phyloP scores from a whole-genome alignment of 2,113 vertebrate genomes.

The Scomber colias region DNA sequence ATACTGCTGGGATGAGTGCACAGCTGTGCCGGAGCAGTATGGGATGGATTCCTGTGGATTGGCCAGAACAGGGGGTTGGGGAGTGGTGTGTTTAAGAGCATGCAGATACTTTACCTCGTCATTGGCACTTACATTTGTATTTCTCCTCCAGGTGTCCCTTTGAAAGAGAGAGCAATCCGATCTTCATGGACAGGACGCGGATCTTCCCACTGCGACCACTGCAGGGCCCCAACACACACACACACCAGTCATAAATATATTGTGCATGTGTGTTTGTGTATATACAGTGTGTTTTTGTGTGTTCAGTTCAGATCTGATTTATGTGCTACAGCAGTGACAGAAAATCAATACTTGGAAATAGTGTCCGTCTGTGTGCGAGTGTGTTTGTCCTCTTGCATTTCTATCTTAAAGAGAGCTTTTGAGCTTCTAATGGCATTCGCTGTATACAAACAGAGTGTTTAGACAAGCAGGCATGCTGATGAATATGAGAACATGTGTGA shows the following conservation, averaged over 20 bases:
- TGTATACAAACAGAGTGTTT: slow-evolving; percentile 4
- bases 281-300: slow-evolving; percentile 20
- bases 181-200: slow-evolving; percentile 95
- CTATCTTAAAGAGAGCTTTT: not conserved
- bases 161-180: slow-evolving; percentile 94
- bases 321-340: slow-evolving; percentile 26
- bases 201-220: slow-evolving; percentile 97
- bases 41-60: slow-evolving; percentile 12
- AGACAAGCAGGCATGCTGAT: not conserved
- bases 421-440: not conserved
- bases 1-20: slow-evolving; percentile 35
- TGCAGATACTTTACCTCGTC: slow-evolving; percentile 2
- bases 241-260: slow-evolving; percentile 1
- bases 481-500: slow-evolving; percentile 6
- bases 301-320: slow-evolving; percentile 17
- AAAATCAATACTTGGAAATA: slow-evolving; percentile 37
- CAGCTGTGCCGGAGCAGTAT: slow-evolving; percentile 17
- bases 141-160: slow-evolving; percentile 98
- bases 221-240: slow-evolving; percentile 29
- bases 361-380: not conserved
- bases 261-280: not conserved
- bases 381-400: not conserved
- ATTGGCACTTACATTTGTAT: slow-evolving; percentile 92
- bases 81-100: not conserved
- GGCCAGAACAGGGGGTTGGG: not conserved